Evolutionary conservation across 2,888 invertebrate genomes (phyloP), one percentile per base, ranked within the genome.

Genomic region (Uropetala carovei): DNA sequence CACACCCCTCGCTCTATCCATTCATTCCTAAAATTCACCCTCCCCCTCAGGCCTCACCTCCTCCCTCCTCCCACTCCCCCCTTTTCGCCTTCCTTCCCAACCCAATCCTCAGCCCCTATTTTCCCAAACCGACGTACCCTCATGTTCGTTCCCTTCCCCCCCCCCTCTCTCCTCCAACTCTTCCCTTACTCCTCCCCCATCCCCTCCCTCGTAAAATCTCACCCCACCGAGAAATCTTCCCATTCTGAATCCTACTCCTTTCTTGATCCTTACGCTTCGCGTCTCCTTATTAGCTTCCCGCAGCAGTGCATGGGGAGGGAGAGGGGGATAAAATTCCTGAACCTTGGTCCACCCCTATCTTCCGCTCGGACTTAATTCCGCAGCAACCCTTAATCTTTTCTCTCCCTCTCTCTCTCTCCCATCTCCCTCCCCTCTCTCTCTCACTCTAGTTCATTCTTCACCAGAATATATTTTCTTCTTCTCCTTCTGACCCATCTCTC

Each of bases 251-350:
- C 75, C 75, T 64, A n/a, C n/a, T 18, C 89, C 64, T 89, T 68
- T 64, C 64, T 89, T 64, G 56, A 68, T 89, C 68, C 89, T 89
- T 64, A 60, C 89, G 89, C 89, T 89, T 64, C 89, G 27, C 89
- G 89, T 30, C 18, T 64, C 89, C 89, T 89, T 89, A 89, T 89
- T 89, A 89, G 43, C 43, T 64, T n/a, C 89, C 60, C 89, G 64
- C 60, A 64, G 89, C 60, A 89, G 60, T 64, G 43, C 89, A 89
- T 64, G 60, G 22, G n/a, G 75, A 22, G 11, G 64, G 83, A 18
- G 83, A n/a, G 83, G 75, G 13, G 75, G 59, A 59, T 14, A 11
- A 22, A 75, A 75, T n/a, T 22, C n/a, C 22, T 75, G 22, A 75
- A 22, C 57, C 85, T 58, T 58, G 59, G 22, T 22, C 59, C 59